These are phyloP conservation scores for Phania funesta DNA, from an alignment of 2,888 invertebrate genomes.

Conservation along the genomic window DNA sequence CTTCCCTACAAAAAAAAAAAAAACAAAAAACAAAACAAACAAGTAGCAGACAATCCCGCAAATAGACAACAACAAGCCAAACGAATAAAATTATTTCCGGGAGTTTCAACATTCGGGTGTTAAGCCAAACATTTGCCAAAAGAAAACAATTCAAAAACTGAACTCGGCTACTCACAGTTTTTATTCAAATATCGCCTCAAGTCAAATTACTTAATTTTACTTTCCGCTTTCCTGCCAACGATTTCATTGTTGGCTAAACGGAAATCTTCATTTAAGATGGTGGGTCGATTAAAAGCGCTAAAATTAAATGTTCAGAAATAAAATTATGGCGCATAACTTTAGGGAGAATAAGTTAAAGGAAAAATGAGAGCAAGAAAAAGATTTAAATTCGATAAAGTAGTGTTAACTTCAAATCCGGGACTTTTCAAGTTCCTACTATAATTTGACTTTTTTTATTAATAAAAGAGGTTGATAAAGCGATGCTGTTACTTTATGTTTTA, in stretches of 20 bases:
- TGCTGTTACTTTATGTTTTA: no score
- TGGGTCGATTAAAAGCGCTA: constrained; percentile 3
- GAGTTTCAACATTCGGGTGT: constrained; percentile 1
- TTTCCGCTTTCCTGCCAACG: background rate
- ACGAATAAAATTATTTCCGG: background rate
- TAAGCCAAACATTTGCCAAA: background rate
- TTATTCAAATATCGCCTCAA: background rate
- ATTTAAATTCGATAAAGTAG: constrained; percentile 3
- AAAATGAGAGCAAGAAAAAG: background rate
- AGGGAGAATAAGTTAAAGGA: no score
- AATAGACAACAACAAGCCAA: background rate
- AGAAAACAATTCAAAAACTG: constrained; percentile 1
- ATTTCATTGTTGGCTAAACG: background rate
- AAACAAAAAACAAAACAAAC: no score
- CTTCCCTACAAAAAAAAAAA: background rate
- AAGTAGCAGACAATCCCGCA: background rate
- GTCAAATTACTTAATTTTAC: constrained; percentile 2
- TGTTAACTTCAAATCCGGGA: background rate
- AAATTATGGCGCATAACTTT: constrained; percentile 8
- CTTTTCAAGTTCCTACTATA: no score
- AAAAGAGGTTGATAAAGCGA: no score
- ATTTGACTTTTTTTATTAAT: no score
- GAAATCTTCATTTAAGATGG: background rate
- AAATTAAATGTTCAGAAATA: constrained; percentile 7
- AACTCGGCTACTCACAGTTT: background rate